Base-by-base conservation (phyloP, 2,113 vertebrate species). In the Sisor rabdophorus region DNA sequence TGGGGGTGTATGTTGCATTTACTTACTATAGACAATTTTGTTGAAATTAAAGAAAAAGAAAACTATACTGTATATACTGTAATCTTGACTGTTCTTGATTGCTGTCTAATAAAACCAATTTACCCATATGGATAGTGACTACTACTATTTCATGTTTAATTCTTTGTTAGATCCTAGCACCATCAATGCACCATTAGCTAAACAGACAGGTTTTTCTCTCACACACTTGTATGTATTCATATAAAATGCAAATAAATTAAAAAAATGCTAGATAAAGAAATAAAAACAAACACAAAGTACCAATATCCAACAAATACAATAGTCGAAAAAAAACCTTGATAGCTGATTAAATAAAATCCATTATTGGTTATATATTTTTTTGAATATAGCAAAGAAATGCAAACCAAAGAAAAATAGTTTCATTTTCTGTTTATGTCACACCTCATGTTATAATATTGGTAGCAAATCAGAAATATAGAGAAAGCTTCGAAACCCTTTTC, bases 81-180 rank as follows among this genome's bases (percentile, higher is more conserved):
- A 74, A 55, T 32, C 5, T 53, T 54, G 65, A n/a, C 17, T 50
- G 44, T 54, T 54, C 30, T 20, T 30, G 47, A 0, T 77, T 70
- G 30, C 30, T 32, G 19, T 67, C 47, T 36, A 30, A 26, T 53
- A 10, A 36, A 48, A 22, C 55, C 11, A 48, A 50, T 50, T 20
- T n/a, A 26, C 32, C 44, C 32, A 60, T 28, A 71, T 20, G 20
- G 52, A 65, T 70, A 48, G 56, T 61, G 61, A 54, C 56, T 61
- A n/a, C n/a, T n/a, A n/a, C 65, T 17, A 69, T 75, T 80, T 83
- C 75, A 83, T 75, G 78, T 80, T 68, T 67, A 72, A 71, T 69
- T 67, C 71, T 79, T 71, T 28, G n/a, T 70, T 47, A 59, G 44
- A 72, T 56, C 22, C 24, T 56, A 81, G 81, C 81, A 79, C 81